Percentiles rank a stretch among this genome's conserved stretches.
Evolutionary conservation across 2,888 invertebrate species (phyloP).

Genomic region (Volucella zonaria): DNA sequence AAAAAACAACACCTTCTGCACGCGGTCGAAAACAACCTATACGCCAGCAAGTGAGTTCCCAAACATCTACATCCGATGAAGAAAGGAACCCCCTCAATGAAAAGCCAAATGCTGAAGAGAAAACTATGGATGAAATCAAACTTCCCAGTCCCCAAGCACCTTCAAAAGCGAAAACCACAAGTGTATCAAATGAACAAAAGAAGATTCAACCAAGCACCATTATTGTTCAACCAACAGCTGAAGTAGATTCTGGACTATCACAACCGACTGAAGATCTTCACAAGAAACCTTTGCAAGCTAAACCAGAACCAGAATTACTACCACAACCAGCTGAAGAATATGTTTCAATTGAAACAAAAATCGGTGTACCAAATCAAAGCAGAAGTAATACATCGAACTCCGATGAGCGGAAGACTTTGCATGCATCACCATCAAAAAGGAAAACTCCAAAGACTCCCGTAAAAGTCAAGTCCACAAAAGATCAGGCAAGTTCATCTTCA

Average conservation of each 20-base stretch:
- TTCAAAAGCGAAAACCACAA: too few relatives aligned
- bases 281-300: background rate
- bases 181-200: too few relatives aligned
- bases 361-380: slow-evolving; percentile 7
- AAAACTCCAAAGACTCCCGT: slow-evolving; percentile 6
- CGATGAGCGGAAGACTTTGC: slow-evolving; percentile 42
- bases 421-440: background rate
- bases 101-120: too few relatives aligned
- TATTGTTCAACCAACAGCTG: too few relatives aligned
- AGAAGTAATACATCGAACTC: slow-evolving; percentile 28
- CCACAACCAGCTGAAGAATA: background rate
- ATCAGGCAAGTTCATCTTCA: slow-evolving; percentile 40
- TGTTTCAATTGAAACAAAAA: background rate
- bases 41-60: too few relatives aligned
- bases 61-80: too few relatives aligned
- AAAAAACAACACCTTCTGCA: background rate
- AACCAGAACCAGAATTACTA: background rate
- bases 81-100: too few relatives aligned
- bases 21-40: too few relatives aligned
- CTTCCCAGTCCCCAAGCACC: too few relatives aligned
- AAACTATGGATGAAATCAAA: too few relatives aligned
- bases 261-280: background rate
- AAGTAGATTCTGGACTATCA: too few relatives aligned
- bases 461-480: background rate
- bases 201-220: background rate